phyloP scores from a whole-genome alignment of 2,797 vertebrate genomes.

The Okamejei kenojei region DNA sequence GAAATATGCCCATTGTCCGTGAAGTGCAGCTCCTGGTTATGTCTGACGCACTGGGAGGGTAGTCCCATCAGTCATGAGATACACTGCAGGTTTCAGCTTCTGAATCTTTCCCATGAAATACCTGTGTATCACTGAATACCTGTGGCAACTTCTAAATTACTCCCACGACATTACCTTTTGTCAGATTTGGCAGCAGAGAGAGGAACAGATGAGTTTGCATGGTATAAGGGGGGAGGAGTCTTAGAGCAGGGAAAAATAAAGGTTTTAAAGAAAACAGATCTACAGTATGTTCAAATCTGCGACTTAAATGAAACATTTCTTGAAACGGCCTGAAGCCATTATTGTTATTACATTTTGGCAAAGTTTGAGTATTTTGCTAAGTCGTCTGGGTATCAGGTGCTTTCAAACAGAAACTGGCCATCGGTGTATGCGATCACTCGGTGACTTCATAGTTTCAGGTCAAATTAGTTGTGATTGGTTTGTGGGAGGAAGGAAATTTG shows the following conservation, averaged over 20 bases:
- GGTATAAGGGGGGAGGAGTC: not conserved
- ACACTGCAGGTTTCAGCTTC: not conserved
- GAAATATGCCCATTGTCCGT: not conserved
- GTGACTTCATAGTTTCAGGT: conserved; percentile 52
- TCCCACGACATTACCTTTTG: not conserved
- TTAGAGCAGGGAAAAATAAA: not conserved
- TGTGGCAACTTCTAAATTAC: not conserved
- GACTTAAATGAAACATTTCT: not conserved
- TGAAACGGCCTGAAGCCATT: not conserved
- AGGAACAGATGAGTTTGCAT: not conserved
- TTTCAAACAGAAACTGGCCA: conserved; percentile 32
- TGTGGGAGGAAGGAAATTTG: conserved; percentile 60
- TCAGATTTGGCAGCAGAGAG: not conserved
- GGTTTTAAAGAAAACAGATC: not conserved
- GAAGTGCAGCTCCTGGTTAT: not conserved
- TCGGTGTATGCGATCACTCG: conserved; percentile 40
- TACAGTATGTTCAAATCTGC: not conserved
- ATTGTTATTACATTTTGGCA: not conserved
- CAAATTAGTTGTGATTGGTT: conserved; percentile 55
- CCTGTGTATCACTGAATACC: not conserved
- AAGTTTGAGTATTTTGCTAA: not conserved
- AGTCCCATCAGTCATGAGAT: not conserved
- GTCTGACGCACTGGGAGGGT: not conserved
- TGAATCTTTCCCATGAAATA: not conserved
- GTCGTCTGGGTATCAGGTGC: not conserved